Conservation (phyloP, 1,140 invertebrate genomes). For the Caenorhabditis brenneri region DNA sequence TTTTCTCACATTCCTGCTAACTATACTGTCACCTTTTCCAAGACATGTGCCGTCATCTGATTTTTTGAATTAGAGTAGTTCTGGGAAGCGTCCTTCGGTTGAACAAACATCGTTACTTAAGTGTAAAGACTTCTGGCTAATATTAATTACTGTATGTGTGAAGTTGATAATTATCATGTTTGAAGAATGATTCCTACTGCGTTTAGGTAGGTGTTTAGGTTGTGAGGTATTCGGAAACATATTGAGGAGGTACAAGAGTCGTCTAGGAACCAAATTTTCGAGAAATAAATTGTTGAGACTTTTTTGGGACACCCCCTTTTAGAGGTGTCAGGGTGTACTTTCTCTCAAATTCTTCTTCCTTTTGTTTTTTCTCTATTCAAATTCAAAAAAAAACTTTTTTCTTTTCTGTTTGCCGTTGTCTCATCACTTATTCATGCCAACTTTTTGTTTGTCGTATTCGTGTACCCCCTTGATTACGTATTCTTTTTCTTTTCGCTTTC, state of each 20-base stretch:
- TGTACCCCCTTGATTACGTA: neutral
- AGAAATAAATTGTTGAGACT: too few relatives aligned
- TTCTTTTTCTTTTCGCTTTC: neutral
- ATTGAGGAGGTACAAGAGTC: too few relatives aligned
- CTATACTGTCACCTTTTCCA: neutral
- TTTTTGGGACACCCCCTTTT: too few relatives aligned
- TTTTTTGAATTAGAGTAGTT: neutral
- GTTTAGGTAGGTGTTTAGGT: too few relatives aligned
- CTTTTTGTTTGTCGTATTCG: conserved; percentile 16
- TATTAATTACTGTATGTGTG: too few relatives aligned
- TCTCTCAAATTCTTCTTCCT: too few relatives aligned
- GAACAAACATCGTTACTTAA: neutral
- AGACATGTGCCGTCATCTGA: neutral
- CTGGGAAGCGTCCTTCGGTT: neutral
- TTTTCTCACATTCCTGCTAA: neutral
- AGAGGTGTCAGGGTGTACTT: too few relatives aligned
- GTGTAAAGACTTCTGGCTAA: too few relatives aligned
- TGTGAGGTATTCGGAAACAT: too few relatives aligned
- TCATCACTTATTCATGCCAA: conserved; percentile 35
- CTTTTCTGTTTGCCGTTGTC: neutral
- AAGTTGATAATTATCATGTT: neutral
- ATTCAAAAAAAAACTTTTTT: neutral
- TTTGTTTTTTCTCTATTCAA: too few relatives aligned
- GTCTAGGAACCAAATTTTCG: too few relatives aligned
- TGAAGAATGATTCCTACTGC: neutral